These are phyloP conservation scores for Mesorhabditis sp. DNA, from an alignment of 2,888 invertebrate species.

Conservation along the genomic window DNA sequence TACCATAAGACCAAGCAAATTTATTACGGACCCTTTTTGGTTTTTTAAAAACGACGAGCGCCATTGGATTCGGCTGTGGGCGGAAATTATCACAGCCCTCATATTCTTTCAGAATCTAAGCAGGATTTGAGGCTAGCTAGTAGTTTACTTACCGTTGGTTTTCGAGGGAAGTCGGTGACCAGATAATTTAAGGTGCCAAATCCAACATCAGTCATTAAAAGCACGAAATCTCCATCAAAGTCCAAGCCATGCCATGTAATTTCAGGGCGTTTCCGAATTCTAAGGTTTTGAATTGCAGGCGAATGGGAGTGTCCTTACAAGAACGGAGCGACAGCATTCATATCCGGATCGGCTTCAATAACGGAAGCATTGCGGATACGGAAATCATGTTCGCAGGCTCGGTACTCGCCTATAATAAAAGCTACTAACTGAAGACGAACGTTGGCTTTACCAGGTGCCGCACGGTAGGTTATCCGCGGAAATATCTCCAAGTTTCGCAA, in stretches of 20 bases:
- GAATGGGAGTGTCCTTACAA: not conserved
- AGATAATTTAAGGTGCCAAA: conserved; percentile 52
- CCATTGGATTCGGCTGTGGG: conserved; percentile 45
- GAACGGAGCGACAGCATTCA: conserved; percentile 48
- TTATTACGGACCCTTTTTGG: conserved; percentile 11
- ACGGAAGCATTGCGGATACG: conserved; percentile 20
- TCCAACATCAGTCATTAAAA: conserved; percentile 51
- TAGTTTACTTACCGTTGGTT: conserved; percentile 32
- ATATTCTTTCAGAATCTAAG: conserved; percentile 44
- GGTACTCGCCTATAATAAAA: conserved; percentile 45
- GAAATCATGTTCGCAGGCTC: conserved; percentile 55
- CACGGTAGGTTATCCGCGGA: conserved; percentile 45
- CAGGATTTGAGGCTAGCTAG: not conserved
- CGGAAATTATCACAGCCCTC: conserved; percentile 49
- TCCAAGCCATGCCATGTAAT: conserved; percentile 32
- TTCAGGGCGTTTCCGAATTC: not conserved
- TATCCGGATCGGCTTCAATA: conserved; percentile 47
- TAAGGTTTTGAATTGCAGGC: not conserved
- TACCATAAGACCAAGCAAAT: not conserved
- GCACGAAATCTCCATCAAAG: conserved; percentile 28
- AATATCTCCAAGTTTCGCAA: conserved; percentile 46
- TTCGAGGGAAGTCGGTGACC: conserved; percentile 47
- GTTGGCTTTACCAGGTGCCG: conserved; percentile 30
- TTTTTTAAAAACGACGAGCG: conserved; percentile 49
- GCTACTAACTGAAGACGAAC: not conserved